A percentile compares a stretch with the other conserved stretches of the same genome.
These are phyloP conservation scores for Hydrocynus forskahlii DNA, from an alignment of 2,797 vertebrate species.

Conservation along the genomic window DNA sequence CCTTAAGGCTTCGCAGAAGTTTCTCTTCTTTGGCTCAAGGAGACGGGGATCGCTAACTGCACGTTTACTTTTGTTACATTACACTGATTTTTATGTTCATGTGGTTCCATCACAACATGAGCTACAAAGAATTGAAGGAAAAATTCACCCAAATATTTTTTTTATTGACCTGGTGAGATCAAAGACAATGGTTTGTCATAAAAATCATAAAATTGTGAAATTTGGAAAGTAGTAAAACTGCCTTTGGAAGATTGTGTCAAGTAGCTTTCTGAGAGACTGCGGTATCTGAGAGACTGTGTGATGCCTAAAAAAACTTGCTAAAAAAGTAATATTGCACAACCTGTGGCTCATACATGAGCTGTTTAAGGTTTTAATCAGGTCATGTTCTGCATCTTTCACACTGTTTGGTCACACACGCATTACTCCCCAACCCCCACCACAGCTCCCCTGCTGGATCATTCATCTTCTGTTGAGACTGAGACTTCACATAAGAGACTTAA, in stretches of 20 bases:
- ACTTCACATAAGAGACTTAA: not conserved
- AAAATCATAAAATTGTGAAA: not conserved
- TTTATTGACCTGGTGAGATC: not conserved
- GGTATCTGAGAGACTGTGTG: not conserved
- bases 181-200: not conserved
- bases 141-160: not conserved
- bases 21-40: slow-evolving; percentile 17
- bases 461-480: slow-evolving; percentile 6
- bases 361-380: not conserved
- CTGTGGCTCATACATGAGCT: not conserved
- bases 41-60: not conserved
- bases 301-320: not conserved
- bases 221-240: too few relatives aligned
- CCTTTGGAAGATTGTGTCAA: too few relatives aligned
- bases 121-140: not conserved
- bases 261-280: not conserved
- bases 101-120: slow-evolving; percentile 12
- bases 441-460: slow-evolving; percentile 20
- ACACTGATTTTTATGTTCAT: not conserved
- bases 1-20: not conserved
- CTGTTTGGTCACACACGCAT: not conserved
- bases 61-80: not conserved
- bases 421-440: slow-evolving; percentile 6
- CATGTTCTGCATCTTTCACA: not conserved
- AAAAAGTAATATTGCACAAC: not conserved